Percentiles rank a stretch among this genome's conserved stretches.
Conservation (phyloP, 2,888 invertebrate species). For the Lysandra bellargus region DNA sequence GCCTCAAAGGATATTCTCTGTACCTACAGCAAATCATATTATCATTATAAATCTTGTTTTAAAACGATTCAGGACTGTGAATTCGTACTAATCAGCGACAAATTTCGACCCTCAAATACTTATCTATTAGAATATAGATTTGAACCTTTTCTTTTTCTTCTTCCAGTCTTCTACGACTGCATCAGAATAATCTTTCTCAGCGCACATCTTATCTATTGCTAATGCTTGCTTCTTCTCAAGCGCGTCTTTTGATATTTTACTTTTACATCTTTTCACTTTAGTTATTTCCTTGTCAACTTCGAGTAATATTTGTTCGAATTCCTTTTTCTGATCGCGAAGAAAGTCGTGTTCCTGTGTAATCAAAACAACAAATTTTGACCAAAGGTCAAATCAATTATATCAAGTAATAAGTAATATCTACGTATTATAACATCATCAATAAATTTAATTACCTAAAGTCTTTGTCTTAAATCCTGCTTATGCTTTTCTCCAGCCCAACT, state of each 20-base stretch:
- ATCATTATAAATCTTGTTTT: background rate
- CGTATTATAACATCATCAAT: too few species aligned
- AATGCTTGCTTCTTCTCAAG: slow-evolving; percentile 58
- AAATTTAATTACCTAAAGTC: too few species aligned
- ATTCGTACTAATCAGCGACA: background rate
- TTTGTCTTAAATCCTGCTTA: too few species aligned
- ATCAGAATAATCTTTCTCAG: slow-evolving; percentile 39
- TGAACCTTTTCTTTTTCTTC: slow-evolving; percentile 47
- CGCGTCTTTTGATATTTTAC: slow-evolving; percentile 56
- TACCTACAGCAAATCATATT: background rate
- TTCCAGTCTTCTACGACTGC: slow-evolving; percentile 46
- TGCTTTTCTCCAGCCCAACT: too few species aligned
- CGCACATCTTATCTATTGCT: slow-evolving; percentile 56
- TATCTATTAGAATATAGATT: background rate
- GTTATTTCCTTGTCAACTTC: slow-evolving; percentile 53
- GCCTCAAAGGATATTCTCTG: slow-evolving; percentile 55
- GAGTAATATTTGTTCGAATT: slow-evolving; percentile 56
- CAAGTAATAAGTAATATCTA: too few species aligned
- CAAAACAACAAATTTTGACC: background rate
- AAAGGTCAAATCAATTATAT: background rate
- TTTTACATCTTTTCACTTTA: slow-evolving; percentile 54
- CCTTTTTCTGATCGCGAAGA: slow-evolving; percentile 59
- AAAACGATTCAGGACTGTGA: background rate
- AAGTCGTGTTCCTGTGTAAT: slow-evolving; percentile 60
- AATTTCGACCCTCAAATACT: background rate